Percentiles rank a stretch among this genome's conserved stretches.
These are phyloP conservation scores for Xiphydria camelus DNA, from an alignment of 2,888 invertebrate species.

Conservation along the genomic window DNA sequence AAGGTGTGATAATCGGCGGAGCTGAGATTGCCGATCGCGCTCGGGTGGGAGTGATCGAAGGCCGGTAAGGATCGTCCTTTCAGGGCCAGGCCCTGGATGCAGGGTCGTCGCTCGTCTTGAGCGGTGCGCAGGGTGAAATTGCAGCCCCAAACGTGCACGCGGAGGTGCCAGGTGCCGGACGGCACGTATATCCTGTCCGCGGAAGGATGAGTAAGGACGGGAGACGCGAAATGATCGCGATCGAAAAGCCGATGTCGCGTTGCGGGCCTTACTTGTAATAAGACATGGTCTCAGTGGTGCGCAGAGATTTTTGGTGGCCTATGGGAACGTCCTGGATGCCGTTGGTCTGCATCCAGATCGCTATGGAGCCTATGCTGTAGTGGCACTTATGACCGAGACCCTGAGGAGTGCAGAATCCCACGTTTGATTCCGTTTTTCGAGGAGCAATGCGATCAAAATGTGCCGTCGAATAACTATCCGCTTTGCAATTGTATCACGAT, in stretches of 20 bases:
- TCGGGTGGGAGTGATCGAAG: conserved; percentile 41
- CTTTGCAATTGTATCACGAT: background rate
- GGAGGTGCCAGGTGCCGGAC: conserved; percentile 56
- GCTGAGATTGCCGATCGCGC: conserved; percentile 41
- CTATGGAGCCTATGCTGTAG: conserved; percentile 60
- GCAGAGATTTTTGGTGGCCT: conserved; percentile 47
- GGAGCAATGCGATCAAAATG: no score
- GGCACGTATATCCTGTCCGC: conserved; percentile 57
- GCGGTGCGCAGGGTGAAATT: conserved; percentile 43
- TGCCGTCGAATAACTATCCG: background rate
- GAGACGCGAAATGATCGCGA: no score
- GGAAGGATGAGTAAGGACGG: background rate
- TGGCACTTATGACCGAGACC: conserved; percentile 59
- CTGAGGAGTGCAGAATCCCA: conserved; percentile 39
- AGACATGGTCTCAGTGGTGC: conserved; percentile 52
- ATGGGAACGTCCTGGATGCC: conserved; percentile 55
- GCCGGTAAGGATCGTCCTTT: conserved; percentile 54
- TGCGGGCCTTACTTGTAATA: conserved; percentile 58
- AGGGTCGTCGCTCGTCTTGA: conserved; percentile 35
- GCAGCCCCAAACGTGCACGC: conserved; percentile 55
- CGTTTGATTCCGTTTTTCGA: no score
- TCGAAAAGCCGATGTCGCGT: no score
- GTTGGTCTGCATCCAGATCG: conserved; percentile 57
- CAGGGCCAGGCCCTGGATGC: conserved; percentile 53
- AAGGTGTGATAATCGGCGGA: conserved; percentile 48